A percentile compares a stretch with the other conserved stretches of the same genome.
Conservation (phyloP, 2,888 invertebrate species). For the Mythimna vitellina region DNA sequence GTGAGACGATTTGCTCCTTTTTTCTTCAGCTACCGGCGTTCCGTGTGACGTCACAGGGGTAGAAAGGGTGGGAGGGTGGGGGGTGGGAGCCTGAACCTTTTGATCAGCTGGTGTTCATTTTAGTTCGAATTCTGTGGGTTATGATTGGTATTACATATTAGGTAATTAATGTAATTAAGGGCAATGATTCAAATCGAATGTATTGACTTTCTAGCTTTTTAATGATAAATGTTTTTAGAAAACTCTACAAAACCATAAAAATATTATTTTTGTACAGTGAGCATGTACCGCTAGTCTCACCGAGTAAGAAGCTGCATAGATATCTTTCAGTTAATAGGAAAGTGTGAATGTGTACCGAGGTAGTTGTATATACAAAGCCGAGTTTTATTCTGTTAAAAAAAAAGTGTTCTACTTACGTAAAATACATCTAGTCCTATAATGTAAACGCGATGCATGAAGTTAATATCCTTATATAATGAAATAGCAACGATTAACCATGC, state of each 20-base stretch:
- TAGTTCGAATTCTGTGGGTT: neutral
- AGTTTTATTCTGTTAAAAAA: too few relatives aligned
- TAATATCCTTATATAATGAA: neutral
- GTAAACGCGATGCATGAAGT: neutral
- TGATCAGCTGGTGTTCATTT: slow-evolving; percentile 43
- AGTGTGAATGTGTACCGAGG: too few relatives aligned
- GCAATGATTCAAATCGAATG: neutral
- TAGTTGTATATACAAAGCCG: too few relatives aligned
- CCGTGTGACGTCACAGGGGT: slow-evolving; percentile 4
- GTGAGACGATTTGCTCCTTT: slow-evolving; percentile 67
- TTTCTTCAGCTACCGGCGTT: slow-evolving; percentile 60
- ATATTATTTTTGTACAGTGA: neutral
- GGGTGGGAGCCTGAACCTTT: neutral
- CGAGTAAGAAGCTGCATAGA: too few relatives aligned
- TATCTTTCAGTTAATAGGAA: too few relatives aligned
- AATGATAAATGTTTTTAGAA: too few relatives aligned
- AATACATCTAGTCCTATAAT: neutral
- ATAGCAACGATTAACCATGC: neutral
- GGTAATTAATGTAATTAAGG: too few relatives aligned
- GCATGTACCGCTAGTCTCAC: neutral
- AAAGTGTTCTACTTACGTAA: too few relatives aligned
- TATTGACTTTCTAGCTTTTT: too few relatives aligned
- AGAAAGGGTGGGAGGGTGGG: neutral
- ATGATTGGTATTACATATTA: neutral
- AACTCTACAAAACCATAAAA: neutral